phyloP scores from a whole-genome alignment of 2,888 invertebrate species.

The Chirona hameri region DNA sequence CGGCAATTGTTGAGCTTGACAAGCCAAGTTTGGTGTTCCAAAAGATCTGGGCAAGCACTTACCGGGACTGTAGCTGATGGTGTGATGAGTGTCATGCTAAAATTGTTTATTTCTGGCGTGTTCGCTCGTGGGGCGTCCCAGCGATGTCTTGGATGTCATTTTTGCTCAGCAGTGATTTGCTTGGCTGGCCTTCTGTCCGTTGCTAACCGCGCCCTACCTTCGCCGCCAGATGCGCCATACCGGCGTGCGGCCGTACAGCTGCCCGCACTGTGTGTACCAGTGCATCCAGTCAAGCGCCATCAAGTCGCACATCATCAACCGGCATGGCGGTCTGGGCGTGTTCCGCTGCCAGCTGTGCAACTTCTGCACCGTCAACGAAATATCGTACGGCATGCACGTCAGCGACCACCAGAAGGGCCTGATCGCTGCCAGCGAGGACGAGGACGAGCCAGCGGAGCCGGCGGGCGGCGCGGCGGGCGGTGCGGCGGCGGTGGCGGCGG shows the following conservation, averaged over 20 bases:
- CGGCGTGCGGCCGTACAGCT: slow-evolving; percentile 24
- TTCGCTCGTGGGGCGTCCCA: too few relatives aligned
- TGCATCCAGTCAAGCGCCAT: slow-evolving; percentile 24
- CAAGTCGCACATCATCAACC: neutral
- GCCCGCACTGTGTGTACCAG: slow-evolving; percentile 2
- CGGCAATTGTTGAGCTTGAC: too few relatives aligned
- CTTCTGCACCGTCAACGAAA: slow-evolving; percentile 29
- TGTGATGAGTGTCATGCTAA: too few relatives aligned
- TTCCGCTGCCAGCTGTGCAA: slow-evolving; percentile 10
- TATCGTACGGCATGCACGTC: neutral
- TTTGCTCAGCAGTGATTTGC: too few relatives aligned
- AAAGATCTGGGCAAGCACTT: too few relatives aligned
- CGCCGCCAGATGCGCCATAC: slow-evolving; percentile 13
- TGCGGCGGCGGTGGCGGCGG: neutral
- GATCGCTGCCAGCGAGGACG: neutral
- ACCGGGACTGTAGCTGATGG: too few relatives aligned
- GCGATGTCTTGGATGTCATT: too few relatives aligned
- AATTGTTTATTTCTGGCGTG: too few relatives aligned
- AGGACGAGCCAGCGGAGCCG: neutral
- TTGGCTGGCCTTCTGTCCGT: too few relatives aligned
- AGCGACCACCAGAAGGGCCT: slow-evolving; percentile 14
- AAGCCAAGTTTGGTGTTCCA: too few relatives aligned
- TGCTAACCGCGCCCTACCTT: neutral
- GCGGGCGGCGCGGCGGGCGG: too few relatives aligned
- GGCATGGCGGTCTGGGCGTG: slow-evolving; percentile 2